phyloP scores from a whole-genome alignment of 2,797 vertebrate genomes.

The Pangasius djambal region DNA sequence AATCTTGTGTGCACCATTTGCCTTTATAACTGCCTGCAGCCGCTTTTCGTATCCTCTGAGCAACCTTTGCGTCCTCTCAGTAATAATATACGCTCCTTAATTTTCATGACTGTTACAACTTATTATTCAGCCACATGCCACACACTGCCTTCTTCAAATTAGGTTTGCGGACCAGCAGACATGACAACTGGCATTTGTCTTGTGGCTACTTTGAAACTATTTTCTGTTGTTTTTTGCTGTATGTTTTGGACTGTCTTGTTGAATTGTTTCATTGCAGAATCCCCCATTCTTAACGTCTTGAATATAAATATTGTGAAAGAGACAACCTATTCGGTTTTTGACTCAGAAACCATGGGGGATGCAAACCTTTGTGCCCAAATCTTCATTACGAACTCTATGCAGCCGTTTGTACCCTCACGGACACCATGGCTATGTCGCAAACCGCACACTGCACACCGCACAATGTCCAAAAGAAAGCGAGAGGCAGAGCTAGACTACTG shows the following conservation, averaged over 20 bases:
- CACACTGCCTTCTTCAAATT: neutral
- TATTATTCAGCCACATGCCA: neutral
- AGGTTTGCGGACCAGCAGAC: neutral
- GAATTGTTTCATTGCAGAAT: neutral
- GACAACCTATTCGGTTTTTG: neutral
- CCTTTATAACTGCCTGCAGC: neutral
- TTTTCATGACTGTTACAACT: neutral
- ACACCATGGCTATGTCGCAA: neutral
- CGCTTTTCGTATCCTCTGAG: neutral
- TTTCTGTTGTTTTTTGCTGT: neutral
- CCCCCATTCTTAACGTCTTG: neutral
- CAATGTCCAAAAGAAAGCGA: neutral
- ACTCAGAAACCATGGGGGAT: neutral
- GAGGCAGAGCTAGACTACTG: neutral
- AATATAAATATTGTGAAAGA: neutral
- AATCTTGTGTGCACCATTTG: neutral
- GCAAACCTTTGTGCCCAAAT: neutral
- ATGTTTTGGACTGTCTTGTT: neutral
- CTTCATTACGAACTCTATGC: neutral
- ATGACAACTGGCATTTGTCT: neutral
- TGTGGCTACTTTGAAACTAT: neutral
- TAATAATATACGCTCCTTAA: neutral
- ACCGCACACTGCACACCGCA: neutral
- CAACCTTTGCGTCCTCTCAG: neutral
- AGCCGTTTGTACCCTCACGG: neutral